Evolutionary conservation across 2,888 invertebrate species (phyloP).

Genomic region (Danaus chrysippus): DNA sequence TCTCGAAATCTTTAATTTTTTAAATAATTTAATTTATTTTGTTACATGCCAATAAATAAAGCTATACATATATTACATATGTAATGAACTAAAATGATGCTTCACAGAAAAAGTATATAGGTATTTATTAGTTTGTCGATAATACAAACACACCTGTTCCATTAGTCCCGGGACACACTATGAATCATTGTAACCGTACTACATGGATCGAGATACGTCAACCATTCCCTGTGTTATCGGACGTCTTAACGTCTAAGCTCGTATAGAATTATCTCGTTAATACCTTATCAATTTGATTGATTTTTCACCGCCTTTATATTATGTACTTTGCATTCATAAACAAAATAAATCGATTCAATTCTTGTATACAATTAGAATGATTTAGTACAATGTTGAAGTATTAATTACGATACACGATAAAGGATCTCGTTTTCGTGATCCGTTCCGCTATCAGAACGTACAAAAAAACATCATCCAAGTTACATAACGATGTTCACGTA

Average conservation of each 20-base stretch:
- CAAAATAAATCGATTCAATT: no score
- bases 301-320: background rate
- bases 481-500: constrained; percentile 36
- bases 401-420: constrained; percentile 2
- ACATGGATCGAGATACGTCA: constrained; percentile 15
- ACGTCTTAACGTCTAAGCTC: constrained; percentile 12
- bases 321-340: no score
- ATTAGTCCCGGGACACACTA: constrained; percentile 2
- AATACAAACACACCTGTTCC: constrained; percentile 6
- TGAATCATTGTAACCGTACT: constrained; percentile 3
- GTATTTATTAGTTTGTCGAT: constrained; percentile 4
- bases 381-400: background rate
- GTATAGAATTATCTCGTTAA: constrained; percentile 19
- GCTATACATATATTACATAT: no score
- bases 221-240: constrained; percentile 15
- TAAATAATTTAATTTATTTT: no score
- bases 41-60: no score
- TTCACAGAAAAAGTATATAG: background rate
- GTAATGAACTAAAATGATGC: background rate
- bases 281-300: constrained; percentile 1
- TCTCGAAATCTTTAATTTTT: no score
- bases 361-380: no score
- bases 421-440: constrained; percentile 1
- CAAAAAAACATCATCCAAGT: constrained; percentile 12
- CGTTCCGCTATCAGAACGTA: constrained; percentile 8